These are phyloP conservation scores for Cyprinodon brontotheroides DNA, from an alignment of 2,113 vertebrate species.

Conservation along the genomic window DNA sequence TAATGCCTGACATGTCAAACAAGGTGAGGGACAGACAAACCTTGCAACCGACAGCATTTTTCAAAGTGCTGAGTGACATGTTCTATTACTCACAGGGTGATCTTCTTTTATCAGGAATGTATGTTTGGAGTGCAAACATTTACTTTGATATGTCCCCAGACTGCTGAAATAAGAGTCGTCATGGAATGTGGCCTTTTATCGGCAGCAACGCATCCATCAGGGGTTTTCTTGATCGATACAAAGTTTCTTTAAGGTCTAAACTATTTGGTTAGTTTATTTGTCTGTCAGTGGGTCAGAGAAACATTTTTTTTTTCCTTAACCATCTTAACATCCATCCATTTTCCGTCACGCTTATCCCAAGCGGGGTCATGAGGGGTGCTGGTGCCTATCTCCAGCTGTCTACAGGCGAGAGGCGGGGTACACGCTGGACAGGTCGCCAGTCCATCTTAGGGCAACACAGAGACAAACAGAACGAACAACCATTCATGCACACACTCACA, in stretches of 20 bases:
- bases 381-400: too few relatives aligned
- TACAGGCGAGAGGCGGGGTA: too few relatives aligned
- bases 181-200: not conserved
- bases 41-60: conserved; percentile 6
- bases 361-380: too few relatives aligned
- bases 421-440: too few relatives aligned
- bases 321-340: too few relatives aligned
- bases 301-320: too few relatives aligned
- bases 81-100: conserved; percentile 19
- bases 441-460: too few relatives aligned
- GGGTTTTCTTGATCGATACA: not conserved
- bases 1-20: conserved; percentile 28
- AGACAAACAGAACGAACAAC: too few relatives aligned
- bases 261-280: not conserved
- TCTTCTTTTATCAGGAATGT: conserved; percentile 29
- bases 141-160: conserved; percentile 28
- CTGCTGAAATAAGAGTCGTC: conserved; percentile 19
- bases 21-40: conserved; percentile 14
- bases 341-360: too few relatives aligned
- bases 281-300: too few relatives aligned
- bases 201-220: not conserved
- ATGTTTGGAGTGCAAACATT: conserved; percentile 5
- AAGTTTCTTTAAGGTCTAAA: not conserved
- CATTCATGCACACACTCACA: too few relatives aligned
- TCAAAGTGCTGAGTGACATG: not conserved